Base-by-base conservation (phyloP, 64 coral and sea anemone genomes). In the Dendronephthya gigantea region DNA sequence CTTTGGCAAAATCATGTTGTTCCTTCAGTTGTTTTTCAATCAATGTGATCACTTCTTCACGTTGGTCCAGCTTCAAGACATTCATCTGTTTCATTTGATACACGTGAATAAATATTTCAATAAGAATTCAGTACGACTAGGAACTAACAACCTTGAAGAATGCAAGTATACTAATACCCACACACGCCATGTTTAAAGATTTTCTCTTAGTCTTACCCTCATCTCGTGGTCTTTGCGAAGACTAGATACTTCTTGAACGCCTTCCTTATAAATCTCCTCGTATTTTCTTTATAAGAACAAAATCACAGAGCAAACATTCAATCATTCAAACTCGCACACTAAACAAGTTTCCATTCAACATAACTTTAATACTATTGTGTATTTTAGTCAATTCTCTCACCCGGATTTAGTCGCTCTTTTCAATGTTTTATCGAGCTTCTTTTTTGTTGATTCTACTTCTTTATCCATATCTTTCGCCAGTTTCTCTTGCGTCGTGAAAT, bases 401-500 rank as follows among this genome's bases (percentile, higher is more conserved):
- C 94, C 94, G 14, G 90, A 91, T 50, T 98, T 98, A 45, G 93
- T 86, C 9, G 94, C 89, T 62, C 90, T 98, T 55, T 90, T 98
- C n/a, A 98, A 55, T 39, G 93, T 91, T 41, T 93, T 98, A 9
- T 98, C 92, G 25, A 91, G 35, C 83, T 86, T 89, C 69, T 92
- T 98, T 83, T 93, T 93, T 37, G 86, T 62, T n/a, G 50, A 33
- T 56, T 82, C n/a, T 37, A 93, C 91, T 45, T 93, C 94, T 40
- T 88, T 98, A 62, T 93, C 94, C 37, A 93, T 55, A 31, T 93
- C 92, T 38, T 98, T 98, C 50, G 40, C 47, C 39, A 89, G 40
- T 29, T 98, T 98, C 10, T 98, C 94, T 86, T 93, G 92, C 9
- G 89, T 89, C 23, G 89, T 55, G 35, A 98, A 89, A 59, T 98